Percentiles rank a stretch among this genome's conserved stretches.
Conservation (phyloP, 2,113 vertebrate species). For the Microcebus griseorufus region DNA sequence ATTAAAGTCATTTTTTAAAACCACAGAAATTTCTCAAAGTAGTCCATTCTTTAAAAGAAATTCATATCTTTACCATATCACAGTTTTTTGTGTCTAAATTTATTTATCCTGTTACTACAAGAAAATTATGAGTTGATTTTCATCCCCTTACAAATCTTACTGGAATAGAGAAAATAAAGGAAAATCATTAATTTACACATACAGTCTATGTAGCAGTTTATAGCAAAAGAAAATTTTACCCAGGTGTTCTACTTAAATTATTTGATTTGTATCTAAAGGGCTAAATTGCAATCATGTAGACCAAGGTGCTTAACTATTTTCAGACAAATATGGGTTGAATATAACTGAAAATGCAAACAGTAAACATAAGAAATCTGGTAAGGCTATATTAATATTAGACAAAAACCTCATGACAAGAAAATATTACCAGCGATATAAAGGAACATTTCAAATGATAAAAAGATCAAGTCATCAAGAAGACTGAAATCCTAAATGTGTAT, state of each 20-base stretch:
- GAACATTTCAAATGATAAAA: neutral
- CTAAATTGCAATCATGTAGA: neutral
- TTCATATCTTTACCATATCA: neutral
- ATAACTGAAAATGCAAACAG: neutral
- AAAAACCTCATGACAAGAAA: neutral
- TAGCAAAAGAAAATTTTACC: neutral
- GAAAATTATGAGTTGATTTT: neutral
- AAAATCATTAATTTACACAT: neutral
- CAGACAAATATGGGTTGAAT: constrained; percentile 3
- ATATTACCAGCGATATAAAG: neutral
- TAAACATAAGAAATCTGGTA: neutral
- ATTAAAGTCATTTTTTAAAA: constrained; percentile 16
- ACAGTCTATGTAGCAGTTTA: neutral
- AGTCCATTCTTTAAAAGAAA: neutral
- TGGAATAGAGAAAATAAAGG: neutral
- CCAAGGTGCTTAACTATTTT: neutral
- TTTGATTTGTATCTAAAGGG: neutral
- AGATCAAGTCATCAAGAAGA: neutral
- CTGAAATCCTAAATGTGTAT: neutral
- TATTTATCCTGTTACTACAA: neutral
- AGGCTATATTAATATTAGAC: neutral
- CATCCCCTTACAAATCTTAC: neutral
- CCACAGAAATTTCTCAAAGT: neutral
- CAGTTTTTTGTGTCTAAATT: neutral
- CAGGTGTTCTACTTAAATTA: neutral